Evolutionary conservation across 2,797 vertebrate genomes (phyloP).

Genomic region (Antrozous pallidus): DNA sequence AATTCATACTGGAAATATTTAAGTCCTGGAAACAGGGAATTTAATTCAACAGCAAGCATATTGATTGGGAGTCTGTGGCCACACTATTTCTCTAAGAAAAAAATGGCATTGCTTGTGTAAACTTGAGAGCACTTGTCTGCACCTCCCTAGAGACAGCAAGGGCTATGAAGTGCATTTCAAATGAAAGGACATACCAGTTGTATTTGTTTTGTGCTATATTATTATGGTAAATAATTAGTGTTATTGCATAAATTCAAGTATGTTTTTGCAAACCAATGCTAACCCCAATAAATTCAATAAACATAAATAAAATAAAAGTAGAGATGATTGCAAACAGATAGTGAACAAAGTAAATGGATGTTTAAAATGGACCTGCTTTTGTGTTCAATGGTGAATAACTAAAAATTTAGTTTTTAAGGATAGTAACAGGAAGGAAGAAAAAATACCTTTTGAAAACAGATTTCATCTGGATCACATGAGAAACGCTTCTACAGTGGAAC

Average conservation of each 20-base stretch:
- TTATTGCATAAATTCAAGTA: not conserved
- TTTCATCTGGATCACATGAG: not conserved
- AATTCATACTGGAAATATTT: conserved; percentile 19
- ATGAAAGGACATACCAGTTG: not conserved
- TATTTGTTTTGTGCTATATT: not conserved
- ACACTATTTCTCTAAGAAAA: not conserved
- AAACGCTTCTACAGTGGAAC: not conserved
- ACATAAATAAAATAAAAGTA: not conserved
- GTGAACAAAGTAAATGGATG: not conserved
- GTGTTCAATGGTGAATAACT: not conserved
- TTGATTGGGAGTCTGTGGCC: not conserved
- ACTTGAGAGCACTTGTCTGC: not conserved
- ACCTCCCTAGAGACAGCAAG: not conserved
- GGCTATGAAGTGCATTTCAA: not conserved
- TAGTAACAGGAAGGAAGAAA: not conserved
- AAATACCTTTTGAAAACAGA: not conserved
- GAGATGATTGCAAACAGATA: not conserved
- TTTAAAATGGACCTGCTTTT: conserved; percentile 14
- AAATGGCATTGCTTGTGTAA: not conserved
- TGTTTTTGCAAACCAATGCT: not conserved
- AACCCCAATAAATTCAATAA: not conserved
- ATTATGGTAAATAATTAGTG: not conserved
- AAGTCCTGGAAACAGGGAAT: not conserved
- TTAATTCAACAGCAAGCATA: not conserved
- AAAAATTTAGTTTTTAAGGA: conserved; percentile 11